Base-by-base conservation (phyloP, 2,888 invertebrate species). In the Callyntrura sp. region DNA sequence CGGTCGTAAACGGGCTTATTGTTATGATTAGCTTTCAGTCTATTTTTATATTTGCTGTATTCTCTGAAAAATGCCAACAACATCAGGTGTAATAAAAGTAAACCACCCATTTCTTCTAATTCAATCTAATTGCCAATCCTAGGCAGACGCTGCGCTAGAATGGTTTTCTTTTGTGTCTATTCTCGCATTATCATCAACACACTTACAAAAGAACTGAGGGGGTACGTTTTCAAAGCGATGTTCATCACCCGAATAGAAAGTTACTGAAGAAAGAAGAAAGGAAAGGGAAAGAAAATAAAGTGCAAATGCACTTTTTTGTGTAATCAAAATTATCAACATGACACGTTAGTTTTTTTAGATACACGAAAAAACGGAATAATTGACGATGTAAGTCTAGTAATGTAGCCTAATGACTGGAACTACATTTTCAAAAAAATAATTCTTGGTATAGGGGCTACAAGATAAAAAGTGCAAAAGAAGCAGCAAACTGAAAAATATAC, bases 401-500 rank as follows among this genome's bases (percentile, higher is more conserved):
- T 25, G 23, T 62, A 9, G 62, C 62, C 43, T 43, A 35, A 70
- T 17, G 43, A n/a, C 85, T 85, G 85, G 85, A 78, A 76, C 23
- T 57, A 17, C 14, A 68, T 35, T 68, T 35, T 62, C 3, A n/a
- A 70, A 17, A 43, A 43, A 43, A 70, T 12, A 48, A 65, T 12
- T 35, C 35, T 35, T 35, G 35, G 35, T 35, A 35, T 35, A 35
- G 35, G 35, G 6, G 6, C 35, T 35, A 6, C 35, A 2, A 35
- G 35, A 2, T 4, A 65, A 78, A 79, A 78, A 62, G 43, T 79
- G 78, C 78, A 85, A 79, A 78, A 48, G 2, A 23, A 28, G 78
- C 78, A 85, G 25, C 35, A 62, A 60, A n/a, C n/a, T n/a, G n/a
- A n/a, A n/a, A n/a, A 35, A 35, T 35, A 35, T 35, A 35, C 6